phyloP scores from a whole-genome alignment of 2,888 invertebrate species.

The Agrotis exclamationis region DNA sequence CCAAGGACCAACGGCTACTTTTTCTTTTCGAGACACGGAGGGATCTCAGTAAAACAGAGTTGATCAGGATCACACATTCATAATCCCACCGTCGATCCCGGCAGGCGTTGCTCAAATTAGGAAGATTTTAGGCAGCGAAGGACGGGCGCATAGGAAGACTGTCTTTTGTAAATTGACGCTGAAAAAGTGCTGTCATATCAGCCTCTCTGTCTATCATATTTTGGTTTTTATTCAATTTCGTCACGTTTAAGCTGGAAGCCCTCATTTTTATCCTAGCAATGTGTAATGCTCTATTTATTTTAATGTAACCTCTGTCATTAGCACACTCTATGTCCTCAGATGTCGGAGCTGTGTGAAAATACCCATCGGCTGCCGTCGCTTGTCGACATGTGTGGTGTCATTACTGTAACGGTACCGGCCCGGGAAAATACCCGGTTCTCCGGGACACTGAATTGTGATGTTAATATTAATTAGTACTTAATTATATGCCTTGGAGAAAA shows the following conservation, averaged over 20 bases:
- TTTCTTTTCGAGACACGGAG: too few species aligned
- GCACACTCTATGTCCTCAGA: conserved; percentile 72
- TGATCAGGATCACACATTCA: neutral
- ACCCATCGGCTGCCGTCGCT: conserved; percentile 76
- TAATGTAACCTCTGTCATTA: conserved; percentile 25
- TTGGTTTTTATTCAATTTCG: too few species aligned
- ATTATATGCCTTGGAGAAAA: conserved; percentile 45
- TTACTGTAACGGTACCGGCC: conserved; percentile 80
- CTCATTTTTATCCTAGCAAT: neutral
- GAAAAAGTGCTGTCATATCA: too few species aligned
- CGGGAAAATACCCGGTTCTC: conserved; percentile 73
- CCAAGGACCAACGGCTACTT: neutral
- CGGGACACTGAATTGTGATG: conserved; percentile 70
- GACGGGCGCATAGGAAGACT: too few species aligned
- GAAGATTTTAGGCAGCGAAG: neutral
- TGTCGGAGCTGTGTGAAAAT: conserved; percentile 81
- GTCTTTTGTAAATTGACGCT: too few species aligned
- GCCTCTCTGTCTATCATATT: too few species aligned
- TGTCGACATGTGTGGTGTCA: conserved; percentile 80
- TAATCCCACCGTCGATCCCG: neutral
- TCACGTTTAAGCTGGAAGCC: neutral
- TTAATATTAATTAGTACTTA: conserved; percentile 67
- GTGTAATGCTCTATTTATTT: neutral
- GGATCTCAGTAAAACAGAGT: neutral
- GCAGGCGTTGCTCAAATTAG: neutral